Base-by-base conservation (phyloP, 2,797 vertebrate species). In the Miichthys miiuy region DNA sequence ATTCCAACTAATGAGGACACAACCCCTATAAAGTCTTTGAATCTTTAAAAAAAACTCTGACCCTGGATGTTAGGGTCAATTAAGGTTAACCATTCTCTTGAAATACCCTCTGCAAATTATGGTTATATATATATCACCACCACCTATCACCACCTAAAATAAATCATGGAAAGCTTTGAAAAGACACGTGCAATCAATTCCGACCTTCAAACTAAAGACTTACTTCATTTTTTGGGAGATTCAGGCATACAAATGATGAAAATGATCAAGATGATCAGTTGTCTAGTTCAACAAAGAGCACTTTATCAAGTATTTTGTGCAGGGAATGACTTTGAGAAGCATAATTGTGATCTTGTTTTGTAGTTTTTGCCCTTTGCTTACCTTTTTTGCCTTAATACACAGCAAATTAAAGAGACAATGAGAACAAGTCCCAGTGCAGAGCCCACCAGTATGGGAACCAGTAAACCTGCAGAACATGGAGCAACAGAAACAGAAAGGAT, bases 351-450 rank as follows among this genome's bases (percentile, higher is more conserved):
- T 75, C 16, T 71, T 63, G 8, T 25, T 38, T 60, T 10, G 3
- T 50, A 54, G 3, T 20, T 72, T 55, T 69, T 52, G 1, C 0
- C 13, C n/a, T 76, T 67, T 16, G 77, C 95, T 94, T 91, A 99
- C 98, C 97, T 94, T 87, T 91, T 96, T 75, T 88, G 95, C 78
- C 91, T 94, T 48, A 96, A 89, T 50, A 97, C 84, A 87, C 94
- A 98, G 68, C 93, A 88, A 2, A 91, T 82, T 76, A 95, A 79
- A 17, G 84, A 92, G 23, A 95, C 80, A 82, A 96, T 80, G 51
- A 95, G 46, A 67, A 95, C 73, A 50, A 95, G 78, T 85, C 95
- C 96, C 38, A 98, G 79, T 67, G 91, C 3, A 8, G 93, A 94
- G 62, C 87, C 93, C 88, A 96, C 79, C 72, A 93, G 84, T 73